phyloP scores from a whole-genome alignment of 1,140 invertebrate genomes.

The Wiebesia pumilae region DNA sequence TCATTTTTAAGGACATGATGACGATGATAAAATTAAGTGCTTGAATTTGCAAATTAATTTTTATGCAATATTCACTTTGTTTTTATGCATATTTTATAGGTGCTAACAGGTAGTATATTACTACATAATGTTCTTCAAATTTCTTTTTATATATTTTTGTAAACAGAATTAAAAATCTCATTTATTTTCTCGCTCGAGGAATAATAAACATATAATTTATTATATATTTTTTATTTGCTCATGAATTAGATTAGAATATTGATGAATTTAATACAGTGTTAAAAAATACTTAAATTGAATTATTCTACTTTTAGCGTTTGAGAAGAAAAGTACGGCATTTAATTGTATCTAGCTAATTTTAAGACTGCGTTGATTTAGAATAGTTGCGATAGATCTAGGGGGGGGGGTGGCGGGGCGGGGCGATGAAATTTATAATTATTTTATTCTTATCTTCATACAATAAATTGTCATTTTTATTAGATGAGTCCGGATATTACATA shows the following conservation, averaged over 20 bases:
- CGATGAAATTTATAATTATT: too few relatives aligned
- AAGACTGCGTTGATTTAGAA: too few relatives aligned
- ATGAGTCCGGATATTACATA: too few relatives aligned
- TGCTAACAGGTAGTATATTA: not conserved
- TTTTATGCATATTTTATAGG: not conserved
- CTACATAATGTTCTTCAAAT: not conserved
- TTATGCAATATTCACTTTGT: not conserved
- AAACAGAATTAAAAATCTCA: not conserved
- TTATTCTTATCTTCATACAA: too few relatives aligned
- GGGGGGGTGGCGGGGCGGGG: too few relatives aligned
- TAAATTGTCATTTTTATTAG: too few relatives aligned
- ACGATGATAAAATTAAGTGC: not conserved
- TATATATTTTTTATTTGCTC: not conserved
- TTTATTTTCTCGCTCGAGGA: not conserved
- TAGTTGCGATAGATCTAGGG: too few relatives aligned
- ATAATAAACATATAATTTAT: not conserved
- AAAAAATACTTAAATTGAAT: too few relatives aligned
- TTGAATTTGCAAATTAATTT: constrained; percentile 2
- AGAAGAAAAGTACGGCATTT: too few relatives aligned
- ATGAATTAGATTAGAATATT: not conserved
- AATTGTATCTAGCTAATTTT: too few relatives aligned
- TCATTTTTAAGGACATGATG: not conserved
- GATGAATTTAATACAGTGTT: not conserved
- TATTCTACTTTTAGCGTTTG: too few relatives aligned
- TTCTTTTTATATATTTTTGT: not conserved